A percentile compares a stretch with the other conserved stretches of the same genome.
Evolutionary conservation across 2,113 vertebrate genomes (phyloP).

Genomic region (Callipepla californica): DNA sequence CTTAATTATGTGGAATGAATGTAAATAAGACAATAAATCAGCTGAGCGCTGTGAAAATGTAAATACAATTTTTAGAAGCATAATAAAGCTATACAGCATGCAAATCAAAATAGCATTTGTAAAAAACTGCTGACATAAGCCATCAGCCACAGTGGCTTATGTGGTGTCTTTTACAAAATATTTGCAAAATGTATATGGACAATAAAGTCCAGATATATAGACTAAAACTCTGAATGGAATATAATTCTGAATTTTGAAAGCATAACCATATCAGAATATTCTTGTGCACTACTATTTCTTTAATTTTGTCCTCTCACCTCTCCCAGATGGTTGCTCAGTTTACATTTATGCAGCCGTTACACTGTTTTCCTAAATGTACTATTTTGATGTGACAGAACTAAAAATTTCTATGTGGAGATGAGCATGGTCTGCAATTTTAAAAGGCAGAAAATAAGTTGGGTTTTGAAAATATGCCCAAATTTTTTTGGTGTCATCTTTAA

Average conservation of each 20-base stretch:
- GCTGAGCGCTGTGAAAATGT: constrained; percentile 76
- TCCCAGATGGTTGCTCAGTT: constrained; percentile 16
- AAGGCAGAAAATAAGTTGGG: fast-evolving
- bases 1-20: constrained; percentile 70
- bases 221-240: too few relatives aligned
- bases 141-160: not conserved
- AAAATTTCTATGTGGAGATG: not conserved
- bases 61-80: constrained; percentile 69
- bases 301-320: constrained; percentile 23
- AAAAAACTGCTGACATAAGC: constrained; percentile 22
- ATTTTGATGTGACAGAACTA: constrained; percentile 9
- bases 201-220: not conserved
- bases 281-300: constrained; percentile 32
- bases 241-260: not conserved
- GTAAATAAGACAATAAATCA: constrained; percentile 71
- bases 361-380: constrained; percentile 12
- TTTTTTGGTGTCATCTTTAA: not conserved
- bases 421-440: not conserved
- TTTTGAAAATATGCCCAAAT: not conserved
- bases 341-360: constrained; percentile 46
- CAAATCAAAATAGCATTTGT: constrained; percentile 62
- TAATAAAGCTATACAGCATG: constrained; percentile 57
- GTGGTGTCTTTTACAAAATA: constrained; percentile 37
- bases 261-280: constrained; percentile 14
- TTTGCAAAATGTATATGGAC: not conserved